Percentiles rank a stretch among this genome's conserved stretches.
Evolutionary conservation across 2,888 invertebrate species (phyloP).

Genomic region (Chrysina gloriosa): DNA sequence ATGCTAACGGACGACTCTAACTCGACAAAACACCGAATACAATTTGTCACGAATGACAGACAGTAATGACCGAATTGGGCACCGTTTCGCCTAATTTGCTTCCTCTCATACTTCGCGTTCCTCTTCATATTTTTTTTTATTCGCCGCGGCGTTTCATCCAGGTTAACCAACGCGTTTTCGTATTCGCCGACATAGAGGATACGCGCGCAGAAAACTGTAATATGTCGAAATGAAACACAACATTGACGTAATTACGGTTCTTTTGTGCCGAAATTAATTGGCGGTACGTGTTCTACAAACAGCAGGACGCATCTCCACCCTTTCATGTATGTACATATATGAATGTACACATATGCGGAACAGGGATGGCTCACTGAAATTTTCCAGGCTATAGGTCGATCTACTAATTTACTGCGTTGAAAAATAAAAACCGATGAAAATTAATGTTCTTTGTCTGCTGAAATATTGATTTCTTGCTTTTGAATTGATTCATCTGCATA

Average conservation of each 20-base stretch:
- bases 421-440: too few relatives aligned
- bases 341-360: neutral
- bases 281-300: conserved; percentile 34
- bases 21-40: neutral
- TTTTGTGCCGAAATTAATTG: conserved; percentile 36
- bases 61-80: conserved; percentile 16
- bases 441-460: too few relatives aligned
- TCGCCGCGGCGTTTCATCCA: neutral
- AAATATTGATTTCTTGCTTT: too few relatives aligned
- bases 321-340: too few relatives aligned
- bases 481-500: too few relatives aligned
- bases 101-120: neutral
- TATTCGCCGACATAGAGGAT: neutral
- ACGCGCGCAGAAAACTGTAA: neutral
- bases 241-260: conserved; percentile 36
- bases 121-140: neutral
- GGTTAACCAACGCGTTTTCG: neutral
- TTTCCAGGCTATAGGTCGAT: too few relatives aligned
- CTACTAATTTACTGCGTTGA: too few relatives aligned
- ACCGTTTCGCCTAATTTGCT: conserved; percentile 10
- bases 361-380: neutral
- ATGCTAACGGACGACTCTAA: neutral
- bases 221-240: conserved; percentile 26
- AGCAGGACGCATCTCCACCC: conserved; percentile 9
- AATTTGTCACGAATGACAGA: neutral